A percentile compares a stretch with the other conserved stretches of the same genome.
Evolutionary conservation across 1,140 invertebrate genomes (phyloP).

Genomic region (Drosophila bocqueti): DNA sequence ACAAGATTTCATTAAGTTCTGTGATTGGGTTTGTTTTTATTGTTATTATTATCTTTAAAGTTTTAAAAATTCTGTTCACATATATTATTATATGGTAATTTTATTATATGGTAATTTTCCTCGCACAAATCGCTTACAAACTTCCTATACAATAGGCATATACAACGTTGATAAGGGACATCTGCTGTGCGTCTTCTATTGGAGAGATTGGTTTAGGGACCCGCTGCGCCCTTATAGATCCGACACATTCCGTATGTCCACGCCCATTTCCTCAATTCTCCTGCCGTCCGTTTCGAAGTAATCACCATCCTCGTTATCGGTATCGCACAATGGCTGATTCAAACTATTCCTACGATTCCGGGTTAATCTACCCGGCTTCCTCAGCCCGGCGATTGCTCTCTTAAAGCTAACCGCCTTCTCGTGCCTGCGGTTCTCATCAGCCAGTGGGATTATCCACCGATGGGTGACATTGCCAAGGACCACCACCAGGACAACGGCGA

Average conservation of each 20-base stretch:
- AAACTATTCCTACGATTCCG: not conserved
- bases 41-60: not conserved
- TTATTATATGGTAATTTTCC: no score
- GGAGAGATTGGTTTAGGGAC: not conserved
- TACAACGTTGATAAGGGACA: not conserved
- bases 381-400: conserved; percentile 32
- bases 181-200: not conserved
- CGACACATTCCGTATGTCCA: conserved; percentile 48
- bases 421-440: not conserved
- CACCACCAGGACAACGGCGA: conserved; percentile 29
- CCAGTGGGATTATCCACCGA: conserved; percentile 41
- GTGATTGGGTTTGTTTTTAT: not conserved
- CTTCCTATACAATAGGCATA: conserved; percentile 30
- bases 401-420: conserved; percentile 58
- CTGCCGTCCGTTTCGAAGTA: conserved; percentile 23
- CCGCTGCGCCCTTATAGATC: conserved; percentile 22
- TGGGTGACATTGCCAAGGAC: conserved; percentile 35
- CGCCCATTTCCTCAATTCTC: conserved; percentile 59
- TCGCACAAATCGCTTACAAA: not conserved
- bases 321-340: conserved; percentile 11
- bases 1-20: not conserved
- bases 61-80: not conserved
- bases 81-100: no score
- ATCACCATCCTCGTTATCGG: conserved; percentile 29
- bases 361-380: not conserved